A percentile compares a stretch with the other conserved stretches of the same genome.
Conservation (phyloP, 2,888 invertebrate genomes). For the Polydrusus cervinus region DNA sequence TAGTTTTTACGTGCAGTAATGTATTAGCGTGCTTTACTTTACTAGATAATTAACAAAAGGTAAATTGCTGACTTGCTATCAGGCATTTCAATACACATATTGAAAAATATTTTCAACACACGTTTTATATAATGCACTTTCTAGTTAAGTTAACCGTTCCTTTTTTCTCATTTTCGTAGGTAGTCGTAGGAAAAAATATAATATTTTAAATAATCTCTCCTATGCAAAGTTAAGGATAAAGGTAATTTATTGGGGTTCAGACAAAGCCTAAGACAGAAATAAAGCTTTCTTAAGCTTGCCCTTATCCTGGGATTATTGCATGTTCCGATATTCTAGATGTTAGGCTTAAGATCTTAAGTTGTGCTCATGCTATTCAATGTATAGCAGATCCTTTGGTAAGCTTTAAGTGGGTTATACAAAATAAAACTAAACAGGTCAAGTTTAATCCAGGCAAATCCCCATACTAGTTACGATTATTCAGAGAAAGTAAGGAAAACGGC, state of each 20-base stretch:
- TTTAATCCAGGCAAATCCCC: not conserved
- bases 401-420: not conserved
- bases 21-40: no score
- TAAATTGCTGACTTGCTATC: no score
- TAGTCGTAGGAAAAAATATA: no score
- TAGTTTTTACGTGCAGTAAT: no score
- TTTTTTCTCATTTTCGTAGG: no score
- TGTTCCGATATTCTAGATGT: constrained; percentile 1
- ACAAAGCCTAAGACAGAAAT: constrained; percentile 12
- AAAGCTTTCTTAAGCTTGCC: constrained; percentile 6
- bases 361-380: not conserved
- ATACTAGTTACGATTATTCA: no score
- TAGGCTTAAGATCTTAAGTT: constrained; percentile 11
- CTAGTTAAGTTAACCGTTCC: no score
- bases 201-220: not conserved
- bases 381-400: not conserved
- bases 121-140: no score
- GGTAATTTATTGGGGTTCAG: constrained; percentile 6
- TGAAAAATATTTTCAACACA: no score
- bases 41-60: no score
- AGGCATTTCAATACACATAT: no score
- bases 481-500: no score
- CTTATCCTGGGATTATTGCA: constrained; percentile 9
- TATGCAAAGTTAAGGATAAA: not conserved
- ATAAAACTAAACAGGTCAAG: not conserved